Evolutionary conservation across 1,140 invertebrate genomes (phyloP), one percentile per base, ranked within the genome.

Genomic region (Zaprionus capensis): DNA sequence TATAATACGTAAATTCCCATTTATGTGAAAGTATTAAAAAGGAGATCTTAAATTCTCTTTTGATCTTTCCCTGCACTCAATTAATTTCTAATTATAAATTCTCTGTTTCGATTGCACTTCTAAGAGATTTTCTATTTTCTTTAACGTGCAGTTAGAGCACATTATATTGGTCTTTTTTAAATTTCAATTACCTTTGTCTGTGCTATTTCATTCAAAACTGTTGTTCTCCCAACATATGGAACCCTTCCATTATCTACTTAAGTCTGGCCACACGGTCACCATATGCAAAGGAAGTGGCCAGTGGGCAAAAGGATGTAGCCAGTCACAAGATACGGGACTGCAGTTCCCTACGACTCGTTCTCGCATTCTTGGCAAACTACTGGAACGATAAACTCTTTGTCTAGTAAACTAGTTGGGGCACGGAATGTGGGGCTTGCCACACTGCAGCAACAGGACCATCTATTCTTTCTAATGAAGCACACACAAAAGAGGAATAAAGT

Each of bases 181-280:
- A 76, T 79, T 86, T 75, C 67, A 81, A 85, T 81, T 82, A 74
- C 72, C 72, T 71, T 80, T 82, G 66, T 66, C 58, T 41, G 55
- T 14, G 38, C 26, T 49, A 5, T 28, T 34, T 17, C 5, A 20
- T 2, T 38, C 2, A 22, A 31, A 22, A 61, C 22, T 38, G 14
- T 3, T 6, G 20, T 26, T 26, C 38, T 46, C 28, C 36, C 11
- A 36, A 17, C 38, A 31, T n/a, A 41, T 59, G 28, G 20, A 12
- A 34, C 15, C 14, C 14, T 34, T 22, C 20, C 22, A 64, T 51
- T 64, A 63, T 75, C 31, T 44, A 71, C 53, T 71, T 71, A 63
- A 34, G 58, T 41, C 68, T 24, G n/a, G 2, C 5, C 41, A 44
- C n/a, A 44, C n/a, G 4, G 2, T 3, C n/a, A 12, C 2, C 26